phyloP scores from a whole-genome alignment of 2,888 invertebrate genomes.

The Andrena camellia region DNA sequence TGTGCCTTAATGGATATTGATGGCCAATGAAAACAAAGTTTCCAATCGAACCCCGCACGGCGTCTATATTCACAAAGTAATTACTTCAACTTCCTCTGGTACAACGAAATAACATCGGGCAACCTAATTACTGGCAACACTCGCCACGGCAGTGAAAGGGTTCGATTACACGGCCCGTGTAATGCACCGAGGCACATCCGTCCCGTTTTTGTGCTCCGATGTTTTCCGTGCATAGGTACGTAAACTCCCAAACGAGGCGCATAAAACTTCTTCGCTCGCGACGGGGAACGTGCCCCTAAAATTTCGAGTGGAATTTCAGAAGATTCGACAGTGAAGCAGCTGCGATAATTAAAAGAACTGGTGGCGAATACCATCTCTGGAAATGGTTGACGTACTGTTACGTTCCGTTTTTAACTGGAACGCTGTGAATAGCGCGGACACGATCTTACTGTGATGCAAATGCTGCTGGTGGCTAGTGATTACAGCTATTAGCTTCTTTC shows the following conservation, averaged over 20 bases:
- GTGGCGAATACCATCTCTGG: not conserved
- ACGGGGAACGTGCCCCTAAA: not conserved
- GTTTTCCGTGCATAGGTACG: not conserved
- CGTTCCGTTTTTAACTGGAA: not conserved
- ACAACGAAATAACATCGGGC: constrained; percentile 7
- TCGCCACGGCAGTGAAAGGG: not conserved
- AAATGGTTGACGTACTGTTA: not conserved
- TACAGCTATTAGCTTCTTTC: constrained; percentile 7
- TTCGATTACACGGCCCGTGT: not conserved
- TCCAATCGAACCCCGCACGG: constrained; percentile 12
- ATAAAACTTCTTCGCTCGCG: not conserved
- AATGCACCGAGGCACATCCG: not conserved
- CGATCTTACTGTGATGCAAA: not conserved
- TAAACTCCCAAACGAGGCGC: not conserved
- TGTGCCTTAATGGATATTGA: constrained; percentile 7
- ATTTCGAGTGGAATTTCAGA: constrained; percentile 14
- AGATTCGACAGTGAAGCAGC: not conserved
- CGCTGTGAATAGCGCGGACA: not conserved
- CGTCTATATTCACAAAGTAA: not conserved
- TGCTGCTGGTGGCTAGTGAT: not conserved
- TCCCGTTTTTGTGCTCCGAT: not conserved
- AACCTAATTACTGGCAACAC: constrained; percentile 7
- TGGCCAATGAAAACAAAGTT: constrained; percentile 13
- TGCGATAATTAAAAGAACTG: not conserved
- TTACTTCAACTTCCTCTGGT: constrained; percentile 7